Base-by-base conservation (phyloP, 2,113 vertebrate species). In the Malurus alboscapulatus region DNA sequence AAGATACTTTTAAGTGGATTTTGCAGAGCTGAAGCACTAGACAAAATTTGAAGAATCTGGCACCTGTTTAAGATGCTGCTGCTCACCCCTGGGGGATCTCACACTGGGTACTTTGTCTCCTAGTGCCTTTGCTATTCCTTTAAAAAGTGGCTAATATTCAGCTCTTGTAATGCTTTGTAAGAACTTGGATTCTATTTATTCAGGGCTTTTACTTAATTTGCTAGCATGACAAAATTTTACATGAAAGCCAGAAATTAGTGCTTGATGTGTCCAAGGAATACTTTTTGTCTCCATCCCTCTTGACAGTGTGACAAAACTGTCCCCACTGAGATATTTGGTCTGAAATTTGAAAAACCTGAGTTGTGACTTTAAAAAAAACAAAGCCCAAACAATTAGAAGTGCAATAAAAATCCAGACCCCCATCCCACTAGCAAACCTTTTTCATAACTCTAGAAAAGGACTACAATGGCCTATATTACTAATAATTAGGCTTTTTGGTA, bases 201-300 rank as follows among this genome's bases (percentile, higher is more conserved):
- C 44, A 48, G 45, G 48, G 40, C 40, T 92, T 94, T 92, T 86
- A 48, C 58, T 86, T 90, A 87, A 93, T 92, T 91, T 90, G 74
- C 79, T 92, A 88, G 75, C 7, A 1, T 0, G 0, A 83, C 59
- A 67, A 63, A 86, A 77, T 88, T 84, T 84, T 78, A 24, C 48
- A 19, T 32, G 40, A 72, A 91, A 92, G 76, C 40, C 36, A 57
- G 36, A 84, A 93, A 83, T 88, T 54, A 90, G 84, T 78, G 51
- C 83, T 90, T 71, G 55, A 66, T 51, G 9, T 62, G 27, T 69
- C 79, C 79, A 68, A 90, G 68, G 48, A 81, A 59, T 83, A 22
- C 21, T 45, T 88, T 83, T 87, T 85, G 55, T 62, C 21, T 85
- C 32, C 55, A 3, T 67, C 10, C 40, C n/a, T 59, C 44, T 86